Evolutionary conservation across 2,888 invertebrate genomes (phyloP).

Genomic region (Noctua janthe): DNA sequence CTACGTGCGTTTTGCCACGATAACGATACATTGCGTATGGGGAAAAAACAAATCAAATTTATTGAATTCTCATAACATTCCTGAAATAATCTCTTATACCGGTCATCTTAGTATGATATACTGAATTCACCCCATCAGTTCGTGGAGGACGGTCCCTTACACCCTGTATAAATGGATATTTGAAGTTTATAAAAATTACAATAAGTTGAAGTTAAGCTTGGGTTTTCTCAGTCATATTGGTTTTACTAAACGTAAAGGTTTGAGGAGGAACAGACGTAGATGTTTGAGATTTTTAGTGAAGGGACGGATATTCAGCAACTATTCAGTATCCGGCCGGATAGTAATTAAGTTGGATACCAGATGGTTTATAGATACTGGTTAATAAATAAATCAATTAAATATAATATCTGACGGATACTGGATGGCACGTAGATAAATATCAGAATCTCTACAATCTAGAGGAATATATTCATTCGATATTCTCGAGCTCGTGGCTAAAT

Average conservation of each 20-base stretch:
- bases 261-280: background rate
- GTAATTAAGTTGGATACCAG: background rate
- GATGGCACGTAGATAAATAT: background rate
- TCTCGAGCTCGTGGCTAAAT: too few species aligned
- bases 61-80: too few species aligned
- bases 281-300: slow-evolving; percentile 3
- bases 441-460: background rate
- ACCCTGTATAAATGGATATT: background rate
- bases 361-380: background rate
- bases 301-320: background rate
- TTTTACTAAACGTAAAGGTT: background rate
- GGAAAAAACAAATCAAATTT: too few species aligned
- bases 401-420: background rate
- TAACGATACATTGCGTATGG: too few species aligned
- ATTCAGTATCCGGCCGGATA: slow-evolving; percentile 6
- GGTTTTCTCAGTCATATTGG: slow-evolving; percentile 8
- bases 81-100: too few species aligned
- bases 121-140: too few species aligned
- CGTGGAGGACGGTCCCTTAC: too few species aligned
- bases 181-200: background rate
- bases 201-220: background rate
- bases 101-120: too few species aligned
- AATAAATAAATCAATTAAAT: background rate
- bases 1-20: too few species aligned
- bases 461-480: background rate